These are phyloP conservation scores for Orthosia gracilis DNA, from an alignment of 2,888 invertebrate species.

Conservation along the genomic window DNA sequence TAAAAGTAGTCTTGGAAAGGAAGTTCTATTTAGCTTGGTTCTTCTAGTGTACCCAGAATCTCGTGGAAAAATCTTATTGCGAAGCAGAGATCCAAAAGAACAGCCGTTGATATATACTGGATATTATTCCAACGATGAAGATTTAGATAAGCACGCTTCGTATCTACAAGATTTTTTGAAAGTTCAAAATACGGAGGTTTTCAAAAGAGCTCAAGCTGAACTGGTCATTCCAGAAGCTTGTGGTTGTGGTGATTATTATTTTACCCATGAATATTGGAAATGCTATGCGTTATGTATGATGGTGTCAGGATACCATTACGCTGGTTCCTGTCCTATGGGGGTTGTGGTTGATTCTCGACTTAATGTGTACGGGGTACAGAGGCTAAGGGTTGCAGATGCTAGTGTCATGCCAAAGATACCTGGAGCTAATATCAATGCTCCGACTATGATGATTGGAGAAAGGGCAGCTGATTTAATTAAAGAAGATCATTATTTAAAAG, in stretches of 20 bases:
- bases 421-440: constrained; percentile 94
- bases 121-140: constrained; percentile 89
- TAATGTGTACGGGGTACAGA: constrained; percentile 91
- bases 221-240: constrained; percentile 65
- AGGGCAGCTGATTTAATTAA: constrained; percentile 78
- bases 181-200: constrained; percentile 81
- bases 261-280: constrained; percentile 92
- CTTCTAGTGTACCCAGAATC: constrained; percentile 84
- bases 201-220: constrained; percentile 75
- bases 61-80: constrained; percentile 89
- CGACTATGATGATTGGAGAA: constrained; percentile 95
- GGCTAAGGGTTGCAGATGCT: constrained; percentile 93
- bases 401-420: constrained; percentile 93
- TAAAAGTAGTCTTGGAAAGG: constrained; percentile 54
- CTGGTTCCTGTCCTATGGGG: constrained; percentile 94
- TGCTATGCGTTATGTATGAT: constrained; percentile 92
- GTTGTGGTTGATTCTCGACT: constrained; percentile 93
- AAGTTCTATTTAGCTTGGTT: constrained; percentile 55
- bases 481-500: constrained; percentile 37
- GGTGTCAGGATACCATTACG: constrained; percentile 93
- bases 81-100: constrained; percentile 88
- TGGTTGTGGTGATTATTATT: constrained; percentile 54
- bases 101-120: constrained; percentile 91
- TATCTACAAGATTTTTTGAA: constrained; percentile 76
- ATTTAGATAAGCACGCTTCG: constrained; percentile 82